Evolutionary conservation across 2,113 vertebrate genomes (phyloP), one percentile per base, ranked within the genome.

Genomic region (Promerops cafer): DNA sequence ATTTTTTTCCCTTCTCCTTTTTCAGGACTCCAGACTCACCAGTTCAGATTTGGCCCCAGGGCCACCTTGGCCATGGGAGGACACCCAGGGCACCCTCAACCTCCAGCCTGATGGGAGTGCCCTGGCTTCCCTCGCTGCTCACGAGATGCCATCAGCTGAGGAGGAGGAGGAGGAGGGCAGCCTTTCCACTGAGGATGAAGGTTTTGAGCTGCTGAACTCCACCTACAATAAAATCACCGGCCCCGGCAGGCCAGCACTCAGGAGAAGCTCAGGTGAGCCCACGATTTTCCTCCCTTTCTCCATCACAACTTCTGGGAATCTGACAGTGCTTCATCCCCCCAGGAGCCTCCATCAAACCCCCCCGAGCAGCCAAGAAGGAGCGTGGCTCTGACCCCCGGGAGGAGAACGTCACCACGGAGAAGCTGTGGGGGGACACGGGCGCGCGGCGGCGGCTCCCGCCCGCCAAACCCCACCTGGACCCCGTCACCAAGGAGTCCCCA

Each of bases 401-500:
- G 44, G 98, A 99, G 79, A 99, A 99, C 11, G 39, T 98, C 82
- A 99, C 98, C 64, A 98, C 72, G 0, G 97, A 98, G 54, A 99
- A 99, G 89, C 96, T 78, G 31, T 35, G 87, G 14, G 82, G 88
- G 1, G 78, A 79, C 9, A 10, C 8, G 0, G 69, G 74, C 14
- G 53, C 57, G 1, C 80, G n/a, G 72, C 83, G 9, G 16, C 28
- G 2, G 26, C 65, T 69, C 4, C 65, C 16, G 1, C 93, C 97
- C 0, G 16, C 95, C 79, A 98, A 98, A 91, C 98, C 98, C 2
- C 61, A 97, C 86, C 95, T 97, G 71, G 97, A 74, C 4, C 13
- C 78, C 52, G 31, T 89, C 19, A 1, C 96, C 53, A 98, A 97
- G 81, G 91, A 96, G 30, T 94, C 57, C 49, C 69, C 16, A 33